These are phyloP conservation scores for Zaprionus davidi DNA, from an alignment of 1,140 invertebrate species.

Conservation along the genomic window DNA sequence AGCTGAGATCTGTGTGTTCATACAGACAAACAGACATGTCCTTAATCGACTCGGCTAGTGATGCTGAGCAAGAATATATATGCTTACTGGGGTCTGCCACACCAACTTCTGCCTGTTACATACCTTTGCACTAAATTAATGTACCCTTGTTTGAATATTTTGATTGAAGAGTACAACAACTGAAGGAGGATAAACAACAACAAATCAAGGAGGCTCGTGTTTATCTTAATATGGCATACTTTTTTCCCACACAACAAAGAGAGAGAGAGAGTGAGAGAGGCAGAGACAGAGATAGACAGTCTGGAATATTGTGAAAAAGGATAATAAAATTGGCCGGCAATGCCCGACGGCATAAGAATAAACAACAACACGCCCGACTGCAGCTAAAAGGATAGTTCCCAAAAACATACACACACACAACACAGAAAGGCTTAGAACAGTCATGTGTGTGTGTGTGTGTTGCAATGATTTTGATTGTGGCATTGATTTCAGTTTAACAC, in stretches of 20 bases:
- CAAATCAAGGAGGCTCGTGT: slow-evolving; percentile 73
- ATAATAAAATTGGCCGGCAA: slow-evolving; percentile 66
- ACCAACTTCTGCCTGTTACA: no score
- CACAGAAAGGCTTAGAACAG: slow-evolving; percentile 62
- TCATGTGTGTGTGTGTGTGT: background rate
- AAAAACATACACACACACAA: slow-evolving; percentile 1
- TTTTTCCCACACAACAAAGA: slow-evolving; percentile 56
- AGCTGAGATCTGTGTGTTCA: no score
- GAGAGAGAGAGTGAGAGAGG: slow-evolving; percentile 15
- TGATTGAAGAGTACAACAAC: background rate
- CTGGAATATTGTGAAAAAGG: slow-evolving; percentile 47
- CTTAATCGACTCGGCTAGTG: no score
- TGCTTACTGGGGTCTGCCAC: no score
- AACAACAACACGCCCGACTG: slow-evolving; percentile 65
- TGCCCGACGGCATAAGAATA: slow-evolving; percentile 63
- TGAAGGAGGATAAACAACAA: slow-evolving; percentile 58
- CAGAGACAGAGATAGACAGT: background rate
- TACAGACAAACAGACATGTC: no score
- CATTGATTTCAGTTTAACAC: slow-evolving; percentile 76
- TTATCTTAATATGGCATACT: slow-evolving; percentile 69
- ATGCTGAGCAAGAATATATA: no score
- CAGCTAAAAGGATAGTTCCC: slow-evolving; percentile 59
- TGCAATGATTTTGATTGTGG: slow-evolving; percentile 67
- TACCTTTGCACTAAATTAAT: no score
- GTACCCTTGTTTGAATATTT: no score